Evolutionary conservation across 1,140 invertebrate genomes (phyloP), one percentile per base, ranked within the genome.

Genomic region (Trichoplusia ni): DNA sequence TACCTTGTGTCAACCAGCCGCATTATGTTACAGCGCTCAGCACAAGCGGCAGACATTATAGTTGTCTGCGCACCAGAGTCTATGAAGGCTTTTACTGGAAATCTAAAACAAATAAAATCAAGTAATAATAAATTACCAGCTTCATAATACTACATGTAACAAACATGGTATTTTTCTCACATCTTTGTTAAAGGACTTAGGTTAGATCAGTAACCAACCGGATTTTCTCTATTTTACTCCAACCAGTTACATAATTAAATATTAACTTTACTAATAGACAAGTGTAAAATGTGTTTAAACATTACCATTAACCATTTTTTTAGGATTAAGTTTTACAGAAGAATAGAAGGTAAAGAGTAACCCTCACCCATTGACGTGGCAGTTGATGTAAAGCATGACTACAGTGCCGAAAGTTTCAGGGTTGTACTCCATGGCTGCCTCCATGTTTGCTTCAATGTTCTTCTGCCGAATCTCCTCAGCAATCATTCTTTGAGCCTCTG

Each of bases 401-500:
- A 99, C 98, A 11, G 97, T 98, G 42, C 98, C 98, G 91, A 99
- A 99, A 13, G 96, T 98, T 88, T 99, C 98, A 0, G 98, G 98
- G 91, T 98, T 98, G 83, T 97, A 98, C 82, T 99, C 98, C 94
- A 99, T 99, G 0, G 98, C 98, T 0, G 97, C 97, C 81, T 99
- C 97, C 98, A 99, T 99, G 84, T 99, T 99, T 0, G 96, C 96
- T 91, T 99, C 97, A 62, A 99, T 98, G 88, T 99, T 99, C 82
- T 98, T 97, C 77, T 98, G 95, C 72, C 95, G 93, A 59, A 99
- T 99, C 92, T 99, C 97, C 83, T 98, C 98, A 9, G 97, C 98
- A 76, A 99, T 99, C 58, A 98, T 92, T 70, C 95, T 92, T 85
- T 99, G 98, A 0, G 97, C 96, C 88, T 98, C 97, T 1, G 96